Evolutionary conservation across 1,140 invertebrate species (phyloP).

Genomic region (Tetramorium parvispinum): DNA sequence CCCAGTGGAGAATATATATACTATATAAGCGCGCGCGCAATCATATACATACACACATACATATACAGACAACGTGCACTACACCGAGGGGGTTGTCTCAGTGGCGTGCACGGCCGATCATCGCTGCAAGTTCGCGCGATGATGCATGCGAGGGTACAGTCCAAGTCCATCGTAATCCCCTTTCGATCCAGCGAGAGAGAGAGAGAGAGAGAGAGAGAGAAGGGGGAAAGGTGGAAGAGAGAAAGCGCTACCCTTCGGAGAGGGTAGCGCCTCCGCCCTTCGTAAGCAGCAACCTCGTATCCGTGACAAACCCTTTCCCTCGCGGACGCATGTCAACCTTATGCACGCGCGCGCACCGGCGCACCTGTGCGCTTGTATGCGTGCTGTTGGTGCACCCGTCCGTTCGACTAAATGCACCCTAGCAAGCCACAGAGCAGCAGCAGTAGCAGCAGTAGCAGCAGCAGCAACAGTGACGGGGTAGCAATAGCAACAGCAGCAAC

Average conservation of each 20-base stretch:
- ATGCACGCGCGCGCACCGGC: conserved; percentile 67
- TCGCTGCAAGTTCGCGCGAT: conserved; percentile 56
- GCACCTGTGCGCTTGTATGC: conserved; percentile 64
- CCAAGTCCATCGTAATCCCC: conserved; percentile 49
- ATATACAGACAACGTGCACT: not conserved
- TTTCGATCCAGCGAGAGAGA: conserved; percentile 48
- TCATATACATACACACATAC: not conserved
- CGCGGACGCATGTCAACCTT: conserved; percentile 54
- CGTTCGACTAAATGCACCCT: conserved; percentile 73
- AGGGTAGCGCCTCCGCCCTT: conserved; percentile 66
- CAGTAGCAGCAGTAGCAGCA: conserved; percentile 29
- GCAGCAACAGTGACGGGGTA: conserved; percentile 57
- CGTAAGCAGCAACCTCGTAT: conserved; percentile 66
- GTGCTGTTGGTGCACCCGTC: conserved; percentile 65
- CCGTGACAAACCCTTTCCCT: conserved; percentile 69
- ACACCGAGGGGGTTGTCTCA: conserved; percentile 21
- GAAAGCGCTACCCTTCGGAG: conserved; percentile 59
- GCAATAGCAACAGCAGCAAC: conserved; percentile 65
- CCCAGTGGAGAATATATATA: conserved; percentile 24
- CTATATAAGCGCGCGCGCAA: not conserved
- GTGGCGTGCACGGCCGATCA: conserved; percentile 50
- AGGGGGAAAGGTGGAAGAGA: not conserved
- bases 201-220: conserved; percentile 12
- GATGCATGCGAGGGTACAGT: conserved; percentile 54
- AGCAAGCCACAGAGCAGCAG: conserved; percentile 46